phyloP scores from a whole-genome alignment of 92 coral and sea anemone species.

The Umimayanthus kanabou region DNA sequence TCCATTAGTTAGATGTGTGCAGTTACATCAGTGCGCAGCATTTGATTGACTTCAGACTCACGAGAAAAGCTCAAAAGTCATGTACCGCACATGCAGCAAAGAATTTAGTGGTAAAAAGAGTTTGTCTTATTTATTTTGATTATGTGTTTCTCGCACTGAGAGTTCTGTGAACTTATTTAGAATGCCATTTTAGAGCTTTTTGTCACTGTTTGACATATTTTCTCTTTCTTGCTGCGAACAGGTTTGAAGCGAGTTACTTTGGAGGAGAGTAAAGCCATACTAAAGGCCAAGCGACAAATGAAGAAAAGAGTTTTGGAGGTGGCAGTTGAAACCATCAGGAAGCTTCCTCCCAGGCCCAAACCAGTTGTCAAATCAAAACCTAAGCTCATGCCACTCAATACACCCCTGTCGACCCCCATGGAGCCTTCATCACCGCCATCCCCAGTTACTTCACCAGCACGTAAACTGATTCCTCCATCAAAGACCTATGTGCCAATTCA shows the following conservation, averaged over 20 bases:
- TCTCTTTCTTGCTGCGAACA: constrained; percentile 9
- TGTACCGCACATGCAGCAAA: too few relatives aligned
- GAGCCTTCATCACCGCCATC: constrained; percentile 83
- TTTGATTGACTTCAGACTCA: too few relatives aligned
- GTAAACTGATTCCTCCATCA: constrained; percentile 93
- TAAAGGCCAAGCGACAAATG: constrained; percentile 78
- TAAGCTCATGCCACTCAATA: constrained; percentile 70
- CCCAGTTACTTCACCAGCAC: constrained; percentile 90
- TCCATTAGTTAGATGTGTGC: too few relatives aligned
- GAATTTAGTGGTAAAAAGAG: too few relatives aligned
- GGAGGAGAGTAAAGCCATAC: constrained; percentile 67
- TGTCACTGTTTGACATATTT: neutral
- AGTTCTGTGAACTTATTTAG: too few relatives aligned
- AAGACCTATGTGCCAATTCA: constrained; percentile 74
- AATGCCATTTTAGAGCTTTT: too few relatives aligned
- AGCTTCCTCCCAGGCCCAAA: constrained; percentile 80
- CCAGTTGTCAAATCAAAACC: constrained; percentile 75
- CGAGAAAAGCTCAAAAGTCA: too few relatives aligned
- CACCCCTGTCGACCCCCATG: constrained; percentile 57
- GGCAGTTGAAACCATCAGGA: constrained; percentile 79
- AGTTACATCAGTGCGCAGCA: too few relatives aligned
- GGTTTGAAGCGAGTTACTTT: constrained; percentile 78
- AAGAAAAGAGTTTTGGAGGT: constrained; percentile 76
- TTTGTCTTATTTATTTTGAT: too few relatives aligned
- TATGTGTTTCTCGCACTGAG: too few relatives aligned